Conservation (phyloP, 2,888 invertebrate genomes). For the Cephus pulcher region DNA sequence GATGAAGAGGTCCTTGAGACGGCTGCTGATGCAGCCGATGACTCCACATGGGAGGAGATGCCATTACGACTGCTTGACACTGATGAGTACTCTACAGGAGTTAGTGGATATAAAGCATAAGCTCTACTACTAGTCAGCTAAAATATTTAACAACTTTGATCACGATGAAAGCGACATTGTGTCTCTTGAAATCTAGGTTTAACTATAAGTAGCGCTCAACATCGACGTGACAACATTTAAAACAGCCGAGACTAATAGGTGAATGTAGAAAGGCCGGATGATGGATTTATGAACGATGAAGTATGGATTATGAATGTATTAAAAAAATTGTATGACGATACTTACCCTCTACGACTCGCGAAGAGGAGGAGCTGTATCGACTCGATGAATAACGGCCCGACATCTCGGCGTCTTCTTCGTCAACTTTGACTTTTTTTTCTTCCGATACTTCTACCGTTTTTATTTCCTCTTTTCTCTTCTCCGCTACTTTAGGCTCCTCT, state of each 20-base stretch:
- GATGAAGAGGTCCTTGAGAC: constrained; percentile 45
- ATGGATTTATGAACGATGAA: too few relatives aligned
- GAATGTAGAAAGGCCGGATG: too few relatives aligned
- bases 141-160: too few relatives aligned
- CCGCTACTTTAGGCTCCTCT: constrained; percentile 34
- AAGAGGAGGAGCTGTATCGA: constrained; percentile 73
- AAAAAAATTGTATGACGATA: background rate
- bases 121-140: too few relatives aligned
- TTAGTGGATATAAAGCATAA: too few relatives aligned
- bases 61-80: constrained; percentile 61
- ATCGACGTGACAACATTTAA: too few relatives aligned
- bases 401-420: constrained; percentile 57
- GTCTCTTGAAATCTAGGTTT: too few relatives aligned
- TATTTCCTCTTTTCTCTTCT: constrained; percentile 41
- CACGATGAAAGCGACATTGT: too few relatives aligned
- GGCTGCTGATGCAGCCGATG: constrained; percentile 40
- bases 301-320: too few relatives aligned
- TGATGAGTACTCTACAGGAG: constrained; percentile 59
- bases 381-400: constrained; percentile 68
- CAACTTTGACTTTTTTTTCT: constrained; percentile 47
- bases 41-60: constrained; percentile 50
- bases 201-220: too few relatives aligned
- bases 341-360: constrained; percentile 74
- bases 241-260: too few relatives aligned
- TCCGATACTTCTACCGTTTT: constrained; percentile 35